Evolutionary conservation across 2,888 invertebrate species (phyloP), one percentile per base, ranked within the genome.

Genomic region (Plebejus argus): DNA sequence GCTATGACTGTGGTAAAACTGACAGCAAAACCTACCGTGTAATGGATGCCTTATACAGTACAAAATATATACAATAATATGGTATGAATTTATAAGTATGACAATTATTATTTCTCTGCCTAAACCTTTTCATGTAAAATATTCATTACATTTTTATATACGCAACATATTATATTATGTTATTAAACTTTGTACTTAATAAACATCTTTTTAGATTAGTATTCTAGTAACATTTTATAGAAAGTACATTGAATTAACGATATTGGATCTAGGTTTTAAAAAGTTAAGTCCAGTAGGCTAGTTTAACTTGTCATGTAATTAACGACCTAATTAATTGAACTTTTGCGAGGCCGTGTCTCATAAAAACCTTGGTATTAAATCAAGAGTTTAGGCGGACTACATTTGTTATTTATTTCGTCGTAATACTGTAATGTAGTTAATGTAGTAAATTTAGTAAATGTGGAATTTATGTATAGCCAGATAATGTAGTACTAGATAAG

Each of bases 341-440:
- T 58, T 58, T 61, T 61, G 23, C 61, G 61, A 61, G 61, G 20
- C 23, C 10, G 10, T 23, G 12, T 61, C 61, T 10, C 12, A 61
- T 61, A 61, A 61, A 61, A 61, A 23, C 58, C 61, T 20, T 23
- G 4, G 23, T 61, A 61, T 10, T 23, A 23, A 23, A 61, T 61
- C 20, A 23, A 8, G 20, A 23, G 23, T 23, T 61, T 23, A 23
- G 23, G 10, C 61, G 12, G 61, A 23, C 23, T 61, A 23, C 20
- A 61, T 61, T 61, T 58, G 58, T 58, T 20, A 61, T 23, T 61
- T 61, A 61, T 23, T 12, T 61, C 10, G 61, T 61, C 61, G 61
- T 61, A 12, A 61, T 12, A 23, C 61, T 23, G 23, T 61, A 61
- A 61, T 53, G 49, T 45, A 45, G 39, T 45, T 23, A 61, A 61